phyloP scores from a whole-genome alignment of 2,888 invertebrate species.

The Pyrocoelia pectoralis region DNA sequence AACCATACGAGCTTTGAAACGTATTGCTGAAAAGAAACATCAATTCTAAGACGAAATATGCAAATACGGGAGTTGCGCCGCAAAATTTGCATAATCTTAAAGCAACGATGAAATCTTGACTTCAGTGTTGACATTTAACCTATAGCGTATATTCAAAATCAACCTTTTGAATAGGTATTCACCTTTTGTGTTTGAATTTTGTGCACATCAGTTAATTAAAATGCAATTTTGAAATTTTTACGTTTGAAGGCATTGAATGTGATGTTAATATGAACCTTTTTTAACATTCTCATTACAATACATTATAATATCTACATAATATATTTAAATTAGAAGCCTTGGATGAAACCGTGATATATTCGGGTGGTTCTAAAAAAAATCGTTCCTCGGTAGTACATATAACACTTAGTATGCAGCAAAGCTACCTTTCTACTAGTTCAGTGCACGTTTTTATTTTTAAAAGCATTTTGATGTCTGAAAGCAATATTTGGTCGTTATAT shows the following conservation, averaged over 20 bases:
- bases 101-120: slow-evolving; percentile 25
- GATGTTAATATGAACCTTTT: not conserved
- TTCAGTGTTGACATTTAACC: slow-evolving; percentile 7
- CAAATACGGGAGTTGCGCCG: slow-evolving; percentile 29
- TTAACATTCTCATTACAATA: not conserved
- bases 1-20: not conserved
- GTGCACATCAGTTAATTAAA: not conserved
- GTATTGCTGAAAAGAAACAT: slow-evolving; percentile 14
- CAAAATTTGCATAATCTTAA: slow-evolving; percentile 33
- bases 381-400: not conserved
- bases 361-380: not conserved
- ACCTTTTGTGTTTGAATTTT: not conserved
- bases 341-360: not conserved
- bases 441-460: not conserved
- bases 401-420: not conserved
- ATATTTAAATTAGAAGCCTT: not conserved
- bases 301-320: not conserved
- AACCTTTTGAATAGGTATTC: not conserved
- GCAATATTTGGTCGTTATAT: not conserved
- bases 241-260: not conserved
- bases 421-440: not conserved
- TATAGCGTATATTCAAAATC: not conserved
- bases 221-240: not conserved
- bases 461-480: not conserved
- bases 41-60: slow-evolving; percentile 31